phyloP scores from a whole-genome alignment of 2,113 vertebrate genomes.

The Trachemys scripta region DNA sequence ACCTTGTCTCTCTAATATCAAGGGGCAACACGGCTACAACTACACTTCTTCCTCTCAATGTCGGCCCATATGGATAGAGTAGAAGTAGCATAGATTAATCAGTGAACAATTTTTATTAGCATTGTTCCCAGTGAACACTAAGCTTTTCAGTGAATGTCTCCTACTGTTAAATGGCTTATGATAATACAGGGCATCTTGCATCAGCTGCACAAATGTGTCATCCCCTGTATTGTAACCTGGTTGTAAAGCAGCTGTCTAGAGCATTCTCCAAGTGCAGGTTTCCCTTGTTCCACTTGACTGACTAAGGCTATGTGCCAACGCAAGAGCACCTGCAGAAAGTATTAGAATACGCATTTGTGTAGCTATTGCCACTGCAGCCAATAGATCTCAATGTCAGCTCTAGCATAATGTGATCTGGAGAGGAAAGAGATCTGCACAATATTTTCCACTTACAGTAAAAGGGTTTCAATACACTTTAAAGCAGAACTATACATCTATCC shows the following conservation, averaged over 20 bases:
- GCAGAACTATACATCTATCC: neutral
- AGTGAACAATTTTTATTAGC: neutral
- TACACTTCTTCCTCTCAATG: neutral
- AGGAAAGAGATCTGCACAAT: neutral
- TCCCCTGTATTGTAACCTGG: conserved; percentile 17
- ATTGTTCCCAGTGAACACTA: neutral
- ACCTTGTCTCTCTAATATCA: neutral
- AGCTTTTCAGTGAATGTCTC: neutral
- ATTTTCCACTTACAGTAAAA: neutral
- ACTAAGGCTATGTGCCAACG: conserved; percentile 12
- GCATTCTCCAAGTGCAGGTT: neutral
- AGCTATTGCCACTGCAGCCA: neutral
- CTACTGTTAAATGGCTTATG: conserved; percentile 6
- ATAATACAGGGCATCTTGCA: neutral
- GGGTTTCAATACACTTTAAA: neutral
- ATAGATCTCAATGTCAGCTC: neutral
- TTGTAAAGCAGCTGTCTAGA: conserved; percentile 4
- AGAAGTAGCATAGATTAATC: neutral
- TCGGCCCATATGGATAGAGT: neutral
- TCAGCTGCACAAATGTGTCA: neutral
- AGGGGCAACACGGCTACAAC: neutral
- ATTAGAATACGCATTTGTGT: conserved; percentile 7
- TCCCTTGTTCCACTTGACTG: conserved; percentile 7
- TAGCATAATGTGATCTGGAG: neutral
- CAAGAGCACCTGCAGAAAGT: conserved; percentile 6